phyloP scores from a whole-genome alignment of 2,797 vertebrate species.

The Sandelia bainsii region DNA sequence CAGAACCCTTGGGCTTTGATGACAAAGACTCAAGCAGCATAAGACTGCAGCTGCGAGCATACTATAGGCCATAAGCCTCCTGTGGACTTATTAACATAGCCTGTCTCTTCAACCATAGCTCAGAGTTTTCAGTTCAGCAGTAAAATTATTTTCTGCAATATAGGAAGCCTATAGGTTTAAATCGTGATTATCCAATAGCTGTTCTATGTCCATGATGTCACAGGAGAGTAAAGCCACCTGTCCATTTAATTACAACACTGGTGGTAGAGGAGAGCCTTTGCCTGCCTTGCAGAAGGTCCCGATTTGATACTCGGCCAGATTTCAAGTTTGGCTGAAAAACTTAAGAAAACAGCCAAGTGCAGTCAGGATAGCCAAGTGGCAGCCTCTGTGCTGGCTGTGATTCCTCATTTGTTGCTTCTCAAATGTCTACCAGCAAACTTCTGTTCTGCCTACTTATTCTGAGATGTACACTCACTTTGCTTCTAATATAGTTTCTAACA shows the following conservation, averaged over 20 bases:
- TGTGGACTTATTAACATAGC: constrained; percentile 33
- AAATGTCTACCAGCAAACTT: constrained; percentile 39
- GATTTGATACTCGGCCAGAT: constrained; percentile 47
- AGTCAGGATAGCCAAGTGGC: constrained; percentile 37
- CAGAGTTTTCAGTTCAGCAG: background rate
- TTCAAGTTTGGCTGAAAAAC: constrained; percentile 51
- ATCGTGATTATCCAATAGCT: constrained; percentile 8
- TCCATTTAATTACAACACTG: constrained; percentile 41
- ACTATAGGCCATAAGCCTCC: constrained; percentile 28
- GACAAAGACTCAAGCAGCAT: constrained; percentile 23
- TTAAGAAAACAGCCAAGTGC: constrained; percentile 45
- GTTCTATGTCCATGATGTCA: constrained; percentile 24
- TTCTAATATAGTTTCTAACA: background rate
- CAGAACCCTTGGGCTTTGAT: constrained; percentile 20
- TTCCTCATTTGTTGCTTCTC: constrained; percentile 39
- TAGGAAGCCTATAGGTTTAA: constrained; percentile 2
- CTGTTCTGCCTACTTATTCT: constrained; percentile 23
- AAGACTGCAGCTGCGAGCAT: constrained; percentile 27
- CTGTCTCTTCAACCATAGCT: constrained; percentile 10
- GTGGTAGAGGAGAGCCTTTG: constrained; percentile 2
- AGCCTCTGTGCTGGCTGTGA: constrained; percentile 33
- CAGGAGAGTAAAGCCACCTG: constrained; percentile 34
- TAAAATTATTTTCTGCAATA: background rate
- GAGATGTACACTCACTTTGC: constrained; percentile 17
- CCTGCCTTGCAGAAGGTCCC: constrained; percentile 29